Percentiles rank a stretch among this genome's conserved stretches.
phyloP scores from a whole-genome alignment of 2,797 vertebrate species.

The Discoglossus pictus region DNA sequence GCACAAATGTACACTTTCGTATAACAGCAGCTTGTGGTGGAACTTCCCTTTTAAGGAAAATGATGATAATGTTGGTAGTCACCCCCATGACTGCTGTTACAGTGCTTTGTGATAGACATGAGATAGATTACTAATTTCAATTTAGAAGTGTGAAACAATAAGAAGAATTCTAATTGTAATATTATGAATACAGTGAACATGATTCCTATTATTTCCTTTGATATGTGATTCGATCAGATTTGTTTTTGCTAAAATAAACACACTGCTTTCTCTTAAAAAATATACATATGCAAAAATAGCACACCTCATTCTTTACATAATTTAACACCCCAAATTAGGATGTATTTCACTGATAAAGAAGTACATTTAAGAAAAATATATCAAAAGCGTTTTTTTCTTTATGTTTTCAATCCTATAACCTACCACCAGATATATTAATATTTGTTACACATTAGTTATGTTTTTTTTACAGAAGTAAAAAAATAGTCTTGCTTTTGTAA shows the following conservation, averaged over 20 bases:
- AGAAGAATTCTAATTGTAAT: no score
- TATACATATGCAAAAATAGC: conserved; percentile 46
- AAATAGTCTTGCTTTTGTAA: conserved; percentile 5
- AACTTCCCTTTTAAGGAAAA: no score
- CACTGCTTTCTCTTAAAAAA: conserved; percentile 34
- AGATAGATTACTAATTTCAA: no score
- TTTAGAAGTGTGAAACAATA: no score
- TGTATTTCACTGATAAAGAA: conserved; percentile 29
- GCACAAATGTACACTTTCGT: no score
- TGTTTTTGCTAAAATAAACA: conserved; percentile 21
- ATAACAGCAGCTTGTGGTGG: no score
- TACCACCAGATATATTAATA: neutral
- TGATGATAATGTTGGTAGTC: no score
- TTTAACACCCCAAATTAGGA: conserved; percentile 17
- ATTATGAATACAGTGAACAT: no score
- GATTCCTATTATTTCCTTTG: conserved; percentile 50
- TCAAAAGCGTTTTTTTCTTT: conserved; percentile 25
- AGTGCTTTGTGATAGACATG: no score
- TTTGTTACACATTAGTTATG: neutral
- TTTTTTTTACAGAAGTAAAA: conserved; percentile 9
- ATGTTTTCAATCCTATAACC: conserved; percentile 8
- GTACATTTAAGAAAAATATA: conserved; percentile 40
- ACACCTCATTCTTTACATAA: conserved; percentile 32
- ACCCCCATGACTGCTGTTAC: no score
- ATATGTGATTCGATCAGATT: neutral